Percentiles rank a stretch among this genome's conserved stretches.
phyloP scores from a whole-genome alignment of 2,888 invertebrate genomes.

The Brachycybe producta region DNA sequence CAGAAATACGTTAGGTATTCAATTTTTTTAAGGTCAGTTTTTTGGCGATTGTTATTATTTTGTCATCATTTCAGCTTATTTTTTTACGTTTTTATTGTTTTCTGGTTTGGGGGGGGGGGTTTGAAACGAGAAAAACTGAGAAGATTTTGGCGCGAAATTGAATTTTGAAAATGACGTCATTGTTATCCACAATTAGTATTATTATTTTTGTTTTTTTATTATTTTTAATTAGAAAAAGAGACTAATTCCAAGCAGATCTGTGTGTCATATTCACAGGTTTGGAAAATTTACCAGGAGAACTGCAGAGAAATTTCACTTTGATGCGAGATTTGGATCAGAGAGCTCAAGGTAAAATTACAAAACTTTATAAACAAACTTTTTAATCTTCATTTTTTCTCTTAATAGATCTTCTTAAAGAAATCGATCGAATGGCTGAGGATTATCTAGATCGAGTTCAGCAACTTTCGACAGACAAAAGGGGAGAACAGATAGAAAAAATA shows the following conservation, averaged over 20 bases:
- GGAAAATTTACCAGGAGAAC: slow-evolving; percentile 84
- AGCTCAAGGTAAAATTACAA: slow-evolving; percentile 46
- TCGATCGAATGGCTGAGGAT: slow-evolving; percentile 72
- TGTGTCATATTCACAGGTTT: slow-evolving; percentile 47
- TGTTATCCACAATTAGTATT: not conserved
- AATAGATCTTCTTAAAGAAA: slow-evolving; percentile 57
- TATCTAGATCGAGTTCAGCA: slow-evolving; percentile 59
- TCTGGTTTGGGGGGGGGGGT: too few relatives aligned
- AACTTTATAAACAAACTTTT: not conserved
- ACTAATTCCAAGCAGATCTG: slow-evolving; percentile 13
- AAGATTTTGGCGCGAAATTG: too few relatives aligned
- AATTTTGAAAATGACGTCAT: too few relatives aligned
- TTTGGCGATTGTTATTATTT: too few relatives aligned
- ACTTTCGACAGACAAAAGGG: slow-evolving; percentile 60
- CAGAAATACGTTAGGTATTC: too few relatives aligned
- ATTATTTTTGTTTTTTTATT: slow-evolving; percentile 1
- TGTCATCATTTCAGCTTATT: too few relatives aligned
- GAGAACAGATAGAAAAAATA: slow-evolving; percentile 69
- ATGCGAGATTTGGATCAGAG: slow-evolving; percentile 91
- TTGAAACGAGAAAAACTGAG: too few relatives aligned
- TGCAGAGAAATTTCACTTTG: slow-evolving; percentile 86
- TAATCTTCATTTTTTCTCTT: slow-evolving; percentile 1
- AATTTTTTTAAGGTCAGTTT: too few relatives aligned
- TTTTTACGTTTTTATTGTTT: too few relatives aligned
- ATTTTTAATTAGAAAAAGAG: slow-evolving; percentile 22